Base-by-base conservation (phyloP, 2,113 vertebrate genomes). In the Ahaetulla prasina region DNA sequence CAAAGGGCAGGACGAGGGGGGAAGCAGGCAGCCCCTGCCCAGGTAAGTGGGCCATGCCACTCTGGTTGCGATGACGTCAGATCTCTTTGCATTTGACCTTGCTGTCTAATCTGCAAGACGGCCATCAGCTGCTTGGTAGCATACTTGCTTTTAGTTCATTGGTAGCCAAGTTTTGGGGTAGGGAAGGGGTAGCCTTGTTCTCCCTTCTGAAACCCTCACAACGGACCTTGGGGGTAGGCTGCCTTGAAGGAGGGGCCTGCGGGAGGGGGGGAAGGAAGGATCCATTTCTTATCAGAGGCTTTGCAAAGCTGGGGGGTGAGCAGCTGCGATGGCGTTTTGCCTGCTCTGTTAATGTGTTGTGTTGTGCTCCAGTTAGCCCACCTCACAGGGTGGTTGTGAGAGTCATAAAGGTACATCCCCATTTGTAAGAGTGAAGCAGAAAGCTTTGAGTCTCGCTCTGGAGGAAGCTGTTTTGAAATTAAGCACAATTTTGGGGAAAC, bases 11-110 rank as follows among this genome's bases (percentile, higher is more conserved):
- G 87, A 0, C 3, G 20, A 9, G 55, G 55, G 0, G 0, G 92
- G 0, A 0, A 52, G 0, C 16, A 74, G 92, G 80, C 54, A 12
- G 25, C 18, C 84, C 2, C 2, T 39, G 80, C 90, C 93, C 93
- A 94, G 94, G 96, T 95, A 95, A 96, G 95, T 93, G 92, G 18
- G 0, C 3, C 22, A 5, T 14, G 87, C 16, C 84, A 2, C 53
- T 35, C 0, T n/a, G 2, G 0, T 0, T 23, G 89, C 1, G 12
- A 1, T 47, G 12, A 0, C 0, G 86, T 60, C 91, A 16, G 85
- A 89, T 25, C 92, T 22, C 1, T 27, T 12, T 12, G 35, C 74
- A 43, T 43, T 9, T 39, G 74, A 3, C 20, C 35, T 43, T 1
- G 35, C 74, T 80, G 35, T 8, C 18, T 43, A 23, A 43, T 80